Evolutionary conservation across 2,888 invertebrate genomes (phyloP).

Genomic region (Cephus spinipes): DNA sequence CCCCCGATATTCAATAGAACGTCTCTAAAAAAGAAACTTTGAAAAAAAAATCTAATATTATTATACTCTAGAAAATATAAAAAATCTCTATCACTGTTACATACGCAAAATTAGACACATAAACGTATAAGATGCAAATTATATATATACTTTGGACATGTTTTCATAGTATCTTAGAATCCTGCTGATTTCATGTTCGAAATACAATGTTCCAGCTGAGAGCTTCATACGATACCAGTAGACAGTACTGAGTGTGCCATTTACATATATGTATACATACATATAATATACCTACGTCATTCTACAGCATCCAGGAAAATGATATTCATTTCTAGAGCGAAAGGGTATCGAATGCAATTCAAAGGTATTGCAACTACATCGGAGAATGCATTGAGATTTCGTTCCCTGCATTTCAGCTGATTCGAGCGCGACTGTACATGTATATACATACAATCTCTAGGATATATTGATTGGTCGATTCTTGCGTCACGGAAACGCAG

Average conservation of each 20-base stretch:
- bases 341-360: background rate
- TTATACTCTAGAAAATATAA: background rate
- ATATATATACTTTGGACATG: background rate
- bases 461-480: background rate
- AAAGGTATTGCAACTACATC: background rate
- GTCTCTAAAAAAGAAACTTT: background rate
- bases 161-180: background rate
- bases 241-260: background rate
- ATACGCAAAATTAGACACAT: background rate
- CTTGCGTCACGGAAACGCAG: background rate
- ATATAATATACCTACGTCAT: background rate
- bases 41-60: background rate
- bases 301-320: background rate
- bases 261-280: background rate
- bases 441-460: background rate
- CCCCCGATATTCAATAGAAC: background rate
- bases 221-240: background rate
- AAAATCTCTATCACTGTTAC: background rate
- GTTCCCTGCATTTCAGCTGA: background rate
- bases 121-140: background rate
- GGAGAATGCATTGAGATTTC: background rate
- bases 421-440: background rate
- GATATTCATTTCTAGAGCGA: background rate
- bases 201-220: background rate
- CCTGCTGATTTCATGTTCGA: background rate